Percentiles rank a stretch among this genome's conserved stretches.
These are phyloP conservation scores for Palythoa caribaeorum DNA, from an alignment of 92 coral and sea anemone genomes.

Conservation along the genomic window DNA sequence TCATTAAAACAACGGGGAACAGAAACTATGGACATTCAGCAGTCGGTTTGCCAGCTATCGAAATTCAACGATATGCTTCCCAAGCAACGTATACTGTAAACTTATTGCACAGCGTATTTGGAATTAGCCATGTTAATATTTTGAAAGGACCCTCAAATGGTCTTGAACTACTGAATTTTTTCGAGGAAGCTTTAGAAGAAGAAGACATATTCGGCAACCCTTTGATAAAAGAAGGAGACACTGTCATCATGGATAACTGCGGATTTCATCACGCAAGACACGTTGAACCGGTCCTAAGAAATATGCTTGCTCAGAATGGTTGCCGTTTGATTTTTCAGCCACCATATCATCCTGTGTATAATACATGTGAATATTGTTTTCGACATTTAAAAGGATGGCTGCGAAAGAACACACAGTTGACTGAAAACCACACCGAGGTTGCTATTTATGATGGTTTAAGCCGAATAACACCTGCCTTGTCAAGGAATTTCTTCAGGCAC, in stretches of 20 bases:
- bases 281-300: conserved; percentile 38
- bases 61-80: conserved; percentile 64
- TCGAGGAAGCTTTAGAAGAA: conserved; percentile 46
- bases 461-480: conserved; percentile 31
- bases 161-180: conserved; percentile 64
- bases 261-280: conserved; percentile 37
- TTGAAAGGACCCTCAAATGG: conserved; percentile 66
- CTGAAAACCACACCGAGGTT: conserved; percentile 16
- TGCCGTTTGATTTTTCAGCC: conserved; percentile 57
- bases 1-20: conserved; percentile 65
- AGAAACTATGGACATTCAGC: conserved; percentile 56
- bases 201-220: conserved; percentile 57
- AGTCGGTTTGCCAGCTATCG: conserved; percentile 52
- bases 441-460: conserved; percentile 59
- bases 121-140: conserved; percentile 51
- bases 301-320: conserved; percentile 47
- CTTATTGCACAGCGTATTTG: conserved; percentile 63
- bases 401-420: not conserved
- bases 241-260: conserved; percentile 45
- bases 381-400: no score
- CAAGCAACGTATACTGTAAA: conserved; percentile 49
- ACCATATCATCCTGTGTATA: not conserved
- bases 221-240: conserved; percentile 44
- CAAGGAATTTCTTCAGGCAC: conserved; percentile 54
- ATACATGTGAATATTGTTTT: not conserved